phyloP scores from a whole-genome alignment of 2,113 vertebrate species.

The Salvelinus alpinus region DNA sequence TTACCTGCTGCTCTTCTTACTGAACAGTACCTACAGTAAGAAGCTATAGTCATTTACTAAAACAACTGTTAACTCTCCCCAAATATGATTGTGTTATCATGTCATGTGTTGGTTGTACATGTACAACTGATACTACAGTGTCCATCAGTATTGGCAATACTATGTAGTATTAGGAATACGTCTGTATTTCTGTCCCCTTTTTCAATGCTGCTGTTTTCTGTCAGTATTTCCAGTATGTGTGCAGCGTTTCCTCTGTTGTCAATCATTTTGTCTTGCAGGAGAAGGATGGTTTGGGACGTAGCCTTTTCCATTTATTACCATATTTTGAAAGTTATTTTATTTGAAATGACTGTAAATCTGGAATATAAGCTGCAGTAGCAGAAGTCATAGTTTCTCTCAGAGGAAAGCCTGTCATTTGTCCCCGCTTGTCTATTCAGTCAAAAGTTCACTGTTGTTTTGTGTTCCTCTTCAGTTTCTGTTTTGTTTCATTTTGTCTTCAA shows the following conservation, averaged over 20 bases:
- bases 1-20: conserved; percentile 38
- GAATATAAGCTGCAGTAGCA: background rate
- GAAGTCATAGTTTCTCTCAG: conserved; percentile 48
- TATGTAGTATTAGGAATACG: background rate
- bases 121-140: background rate
- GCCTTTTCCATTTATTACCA: background rate
- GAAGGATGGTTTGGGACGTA: background rate
- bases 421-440: conserved; percentile 29
- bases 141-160: background rate
- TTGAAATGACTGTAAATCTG: background rate
- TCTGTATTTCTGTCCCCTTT: conserved; percentile 10
- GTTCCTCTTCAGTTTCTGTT: conserved; percentile 32
- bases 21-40: background rate
- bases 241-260: conserved; percentile 40
- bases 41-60: background rate
- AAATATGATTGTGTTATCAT: background rate
- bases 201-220: background rate
- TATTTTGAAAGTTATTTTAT: background rate
- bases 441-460: conserved; percentile 21
- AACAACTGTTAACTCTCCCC: background rate
- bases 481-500: conserved; percentile 78
- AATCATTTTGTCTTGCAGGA: conserved; percentile 4
- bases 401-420: conserved; percentile 40
- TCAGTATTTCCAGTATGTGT: background rate
- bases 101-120: background rate